phyloP scores from a whole-genome alignment of 2,113 vertebrate genomes.

The Sigmodon hispidus region DNA sequence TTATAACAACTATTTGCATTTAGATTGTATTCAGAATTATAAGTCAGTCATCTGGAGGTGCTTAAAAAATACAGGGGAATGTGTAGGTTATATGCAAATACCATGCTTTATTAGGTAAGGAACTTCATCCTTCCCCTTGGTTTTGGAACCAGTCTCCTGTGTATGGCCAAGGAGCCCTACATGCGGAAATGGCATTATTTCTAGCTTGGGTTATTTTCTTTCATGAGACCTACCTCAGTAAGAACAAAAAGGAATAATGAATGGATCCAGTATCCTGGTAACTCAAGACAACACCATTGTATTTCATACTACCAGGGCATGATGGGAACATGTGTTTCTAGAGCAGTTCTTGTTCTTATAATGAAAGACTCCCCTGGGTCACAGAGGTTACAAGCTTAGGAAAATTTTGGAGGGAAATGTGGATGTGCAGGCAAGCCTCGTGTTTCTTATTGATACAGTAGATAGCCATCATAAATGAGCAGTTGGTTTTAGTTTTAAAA shows the following conservation, averaged over 20 bases:
- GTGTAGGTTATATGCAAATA: not conserved
- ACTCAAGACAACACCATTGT: rapidly evolving
- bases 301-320: not conserved
- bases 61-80: not conserved
- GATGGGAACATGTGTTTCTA: not conserved
- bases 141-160: not conserved
- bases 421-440: not conserved
- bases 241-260: not conserved
- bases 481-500: not conserved
- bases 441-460: not conserved
- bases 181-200: not conserved
- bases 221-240: not conserved
- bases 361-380: not conserved
- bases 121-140: no score
- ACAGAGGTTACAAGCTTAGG: not conserved
- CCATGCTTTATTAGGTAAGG: not conserved
- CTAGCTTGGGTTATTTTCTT: not conserved
- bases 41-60: not conserved
- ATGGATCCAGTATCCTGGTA: not conserved
- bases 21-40: not conserved
- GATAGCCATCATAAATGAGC: not conserved
- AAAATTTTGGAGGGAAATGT: not conserved
- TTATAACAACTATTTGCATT: not conserved
- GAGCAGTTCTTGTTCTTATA: not conserved
- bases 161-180: not conserved